Evolutionary conservation across 2,113 vertebrate genomes (phyloP).

Genomic region (Lipophrys pholis): DNA sequence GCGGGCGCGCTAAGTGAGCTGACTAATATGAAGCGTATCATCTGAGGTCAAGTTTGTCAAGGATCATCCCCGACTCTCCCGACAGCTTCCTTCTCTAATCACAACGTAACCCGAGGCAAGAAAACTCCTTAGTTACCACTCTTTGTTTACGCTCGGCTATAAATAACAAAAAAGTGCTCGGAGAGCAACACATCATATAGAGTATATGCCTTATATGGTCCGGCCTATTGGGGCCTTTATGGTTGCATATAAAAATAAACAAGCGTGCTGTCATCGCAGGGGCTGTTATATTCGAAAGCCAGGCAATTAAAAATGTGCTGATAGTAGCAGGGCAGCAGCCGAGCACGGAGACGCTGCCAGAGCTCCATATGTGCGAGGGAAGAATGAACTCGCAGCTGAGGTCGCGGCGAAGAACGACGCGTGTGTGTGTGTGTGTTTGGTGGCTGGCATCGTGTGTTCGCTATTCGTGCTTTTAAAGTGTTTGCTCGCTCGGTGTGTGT

Average conservation of each 20-base stretch:
- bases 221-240: constrained; percentile 50
- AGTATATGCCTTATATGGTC: constrained; percentile 46
- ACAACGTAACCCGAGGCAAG: neutral
- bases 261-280: constrained; percentile 69
- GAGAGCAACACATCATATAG: constrained; percentile 21
- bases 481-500: constrained; percentile 21
- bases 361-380: constrained; percentile 68
- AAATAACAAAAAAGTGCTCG: constrained; percentile 29
- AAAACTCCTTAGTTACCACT: constrained; percentile 22
- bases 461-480: constrained; percentile 9
- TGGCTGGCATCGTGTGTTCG: constrained; percentile 35
- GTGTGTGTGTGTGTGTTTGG: constrained; percentile 37
- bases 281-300: constrained; percentile 68
- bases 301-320: constrained; percentile 77
- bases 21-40: constrained; percentile 20
- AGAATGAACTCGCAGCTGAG: constrained; percentile 66
- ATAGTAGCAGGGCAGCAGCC: constrained; percentile 71
- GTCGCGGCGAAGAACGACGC: constrained; percentile 61
- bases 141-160: constrained; percentile 36
- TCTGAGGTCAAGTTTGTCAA: constrained; percentile 22
- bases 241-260: constrained; percentile 75
- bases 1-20: neutral
- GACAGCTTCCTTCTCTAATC: constrained; percentile 6
- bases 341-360: constrained; percentile 60
- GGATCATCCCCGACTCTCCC: constrained; percentile 1